Base-by-base conservation (phyloP, 1,140 invertebrate species). In the Oreohelix idahoensis region DNA sequence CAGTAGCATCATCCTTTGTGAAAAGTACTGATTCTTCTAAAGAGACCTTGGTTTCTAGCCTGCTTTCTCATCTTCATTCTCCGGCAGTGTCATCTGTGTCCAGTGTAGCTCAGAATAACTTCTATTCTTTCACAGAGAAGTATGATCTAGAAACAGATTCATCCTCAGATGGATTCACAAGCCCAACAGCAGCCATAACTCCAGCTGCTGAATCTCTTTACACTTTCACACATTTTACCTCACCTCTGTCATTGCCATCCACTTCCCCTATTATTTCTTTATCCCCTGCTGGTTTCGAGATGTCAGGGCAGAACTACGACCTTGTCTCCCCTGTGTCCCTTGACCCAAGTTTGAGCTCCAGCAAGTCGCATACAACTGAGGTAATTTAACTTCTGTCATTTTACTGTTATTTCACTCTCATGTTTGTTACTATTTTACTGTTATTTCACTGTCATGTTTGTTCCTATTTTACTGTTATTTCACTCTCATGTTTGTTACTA, bases 61-160 rank as follows among this genome's bases (percentile, higher is more conserved):
- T 81, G 32, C 63, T 79, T 1, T 78, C 79, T 58, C 49, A 80
- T 0, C 77, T 84, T 74, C 74, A 75, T 51, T 86, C 53, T 20
- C 45, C 32, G n/a, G 42, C 71, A 49, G 82, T 70, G 35, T 74
- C 83, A 51, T 78, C 84, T 73, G 71, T 78, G 73, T 83, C 51
- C 49, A 84, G 83, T 69, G 66, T 76, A 77, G 23, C 53, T 35
- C 78, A 83, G 39, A 83, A 75, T 63, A 83, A 83, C 26, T 87
- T 88, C 70, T 88, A 88, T 81, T 89, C 87, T 77, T 76, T 89
- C 58, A 86, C 85, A 15, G 83, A 88, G 79, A 85, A 88, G 26
- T 83, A 84, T 86, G 87, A 87, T 69, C 45, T 87, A 53, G 87
- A 89, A 70, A 85, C 86, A 20, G 76, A 79, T 58, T 74, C 76